A percentile compares a stretch with the other conserved stretches of the same genome.
phyloP scores from a whole-genome alignment of 2,888 invertebrate genomes.

The Rotaria socialis region DNA sequence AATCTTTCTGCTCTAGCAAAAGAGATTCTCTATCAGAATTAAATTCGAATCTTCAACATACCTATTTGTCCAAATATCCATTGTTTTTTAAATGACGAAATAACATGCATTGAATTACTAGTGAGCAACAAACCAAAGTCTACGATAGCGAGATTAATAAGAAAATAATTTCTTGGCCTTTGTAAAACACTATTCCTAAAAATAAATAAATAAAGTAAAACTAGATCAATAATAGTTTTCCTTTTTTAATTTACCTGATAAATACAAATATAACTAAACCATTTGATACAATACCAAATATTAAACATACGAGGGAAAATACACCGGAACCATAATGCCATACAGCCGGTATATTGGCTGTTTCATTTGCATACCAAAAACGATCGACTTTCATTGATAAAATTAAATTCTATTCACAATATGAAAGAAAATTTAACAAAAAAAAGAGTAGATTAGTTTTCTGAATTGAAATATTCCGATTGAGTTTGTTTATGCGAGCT shows the following conservation, averaged over 20 bases:
- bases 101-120: conserved; percentile 36
- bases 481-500: too few species aligned
- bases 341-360: not conserved
- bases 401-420: not conserved
- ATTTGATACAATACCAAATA: not conserved
- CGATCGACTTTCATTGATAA: not conserved
- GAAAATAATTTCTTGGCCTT: conserved; percentile 40
- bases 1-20: not conserved
- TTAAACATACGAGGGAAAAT: not conserved
- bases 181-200: conserved; percentile 32
- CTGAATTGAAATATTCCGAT: too few species aligned
- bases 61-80: conserved; percentile 44
- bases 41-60: not conserved
- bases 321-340: not conserved
- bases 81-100: conserved; percentile 15
- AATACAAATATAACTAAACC: conserved; percentile 30
- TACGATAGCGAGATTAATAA: conserved; percentile 43
- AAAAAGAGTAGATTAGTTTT: too few species aligned
- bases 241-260: not conserved
- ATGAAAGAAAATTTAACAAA: too few species aligned
- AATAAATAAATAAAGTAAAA: not conserved
- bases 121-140: conserved; percentile 37
- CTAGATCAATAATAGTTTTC: not conserved
- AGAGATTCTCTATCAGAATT: too few species aligned
- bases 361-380: not conserved